A percentile compares a stretch with the other conserved stretches of the same genome.
phyloP scores from a whole-genome alignment of 2,888 invertebrate species.

The Oligia fasciuncula region DNA sequence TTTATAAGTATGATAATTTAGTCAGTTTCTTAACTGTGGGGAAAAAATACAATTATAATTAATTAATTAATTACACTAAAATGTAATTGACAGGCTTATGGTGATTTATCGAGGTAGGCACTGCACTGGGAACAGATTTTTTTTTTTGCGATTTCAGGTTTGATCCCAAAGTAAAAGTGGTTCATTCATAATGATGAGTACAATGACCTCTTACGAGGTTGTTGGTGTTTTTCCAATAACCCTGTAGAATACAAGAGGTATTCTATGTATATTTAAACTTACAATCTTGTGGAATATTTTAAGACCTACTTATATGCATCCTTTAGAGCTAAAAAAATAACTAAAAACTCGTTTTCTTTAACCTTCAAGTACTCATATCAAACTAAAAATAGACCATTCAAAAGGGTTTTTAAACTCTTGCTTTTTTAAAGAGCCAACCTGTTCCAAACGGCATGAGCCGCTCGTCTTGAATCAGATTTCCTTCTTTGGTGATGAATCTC shows the following conservation, averaged over 20 bases:
- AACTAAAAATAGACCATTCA: background rate
- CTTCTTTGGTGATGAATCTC: slow-evolving; percentile 90
- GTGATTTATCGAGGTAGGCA: no score
- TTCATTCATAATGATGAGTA: no score
- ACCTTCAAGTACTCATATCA: background rate
- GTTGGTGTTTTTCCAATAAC: no score
- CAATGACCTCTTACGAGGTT: no score
- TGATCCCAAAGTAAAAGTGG: no score
- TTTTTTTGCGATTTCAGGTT: no score
- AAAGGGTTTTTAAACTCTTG: background rate
- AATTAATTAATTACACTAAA: no score
- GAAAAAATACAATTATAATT: no score
- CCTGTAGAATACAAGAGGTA: background rate
- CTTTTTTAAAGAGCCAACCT: slow-evolving; percentile 82
- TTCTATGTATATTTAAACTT: background rate
- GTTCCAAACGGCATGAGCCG: slow-evolving; percentile 85
- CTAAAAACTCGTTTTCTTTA: slow-evolving; percentile 17
- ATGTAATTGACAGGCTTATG: no score
- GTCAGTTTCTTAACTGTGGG: no score
- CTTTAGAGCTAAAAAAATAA: background rate
- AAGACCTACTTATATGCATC: background rate
- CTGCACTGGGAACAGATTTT: no score
- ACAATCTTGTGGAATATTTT: slow-evolving; percentile 12
- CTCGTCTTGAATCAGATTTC: slow-evolving; percentile 86
- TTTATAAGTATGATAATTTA: no score